Evolutionary conservation across 2,888 invertebrate genomes (phyloP).

Genomic region (Xanthia togata): DNA sequence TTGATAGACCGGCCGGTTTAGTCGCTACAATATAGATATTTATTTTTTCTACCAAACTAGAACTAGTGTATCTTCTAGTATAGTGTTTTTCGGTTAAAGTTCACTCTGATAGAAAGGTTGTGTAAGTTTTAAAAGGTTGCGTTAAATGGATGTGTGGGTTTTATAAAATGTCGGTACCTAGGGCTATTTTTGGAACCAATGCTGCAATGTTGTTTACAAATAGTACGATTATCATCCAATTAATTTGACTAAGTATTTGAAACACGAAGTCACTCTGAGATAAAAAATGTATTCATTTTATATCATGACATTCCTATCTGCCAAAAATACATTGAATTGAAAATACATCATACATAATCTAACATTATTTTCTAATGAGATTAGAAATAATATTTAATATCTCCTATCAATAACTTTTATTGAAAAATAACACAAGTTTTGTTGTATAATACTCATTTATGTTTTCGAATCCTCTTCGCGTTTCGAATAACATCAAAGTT

Average conservation of each 20-base stretch:
- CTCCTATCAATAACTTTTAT: not conserved
- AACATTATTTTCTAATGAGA: too few relatives aligned
- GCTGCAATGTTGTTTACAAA: not conserved
- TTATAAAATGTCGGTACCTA: not conserved
- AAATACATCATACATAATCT: too few relatives aligned
- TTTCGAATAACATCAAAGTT: slow-evolving; percentile 19
- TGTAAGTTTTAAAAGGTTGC: not conserved
- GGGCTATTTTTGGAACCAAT: not conserved
- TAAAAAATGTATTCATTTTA: not conserved
- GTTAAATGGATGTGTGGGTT: not conserved
- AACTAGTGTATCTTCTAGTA: not conserved
- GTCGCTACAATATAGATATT: not conserved
- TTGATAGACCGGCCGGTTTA: not conserved
- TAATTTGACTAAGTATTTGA: not conserved
- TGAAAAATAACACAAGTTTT: not conserved
- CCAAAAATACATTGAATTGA: not conserved
- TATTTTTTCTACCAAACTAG: not conserved
- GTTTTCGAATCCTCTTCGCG: not conserved
- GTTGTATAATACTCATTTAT: too few relatives aligned
- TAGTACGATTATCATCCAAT: not conserved
- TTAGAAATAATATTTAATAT: too few relatives aligned
- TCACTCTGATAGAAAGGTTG: not conserved
- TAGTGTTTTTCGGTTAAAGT: not conserved
- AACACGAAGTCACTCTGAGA: not conserved
- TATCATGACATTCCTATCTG: not conserved